These are phyloP conservation scores for Dendrocincla fuliginosa DNA, from an alignment of 2,797 vertebrate genomes.

Conservation along the genomic window DNA sequence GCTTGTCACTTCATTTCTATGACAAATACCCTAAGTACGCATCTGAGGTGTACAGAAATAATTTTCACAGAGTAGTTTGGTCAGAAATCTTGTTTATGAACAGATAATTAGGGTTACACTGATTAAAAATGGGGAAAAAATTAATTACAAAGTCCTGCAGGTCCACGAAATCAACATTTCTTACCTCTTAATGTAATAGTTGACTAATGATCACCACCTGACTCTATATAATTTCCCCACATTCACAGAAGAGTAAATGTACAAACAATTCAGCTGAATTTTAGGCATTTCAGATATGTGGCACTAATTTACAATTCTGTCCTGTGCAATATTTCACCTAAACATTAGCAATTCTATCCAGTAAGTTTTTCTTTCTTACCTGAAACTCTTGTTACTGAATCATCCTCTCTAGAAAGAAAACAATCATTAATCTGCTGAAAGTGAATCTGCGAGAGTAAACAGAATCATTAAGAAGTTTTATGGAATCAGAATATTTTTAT, in stretches of 20 bases:
- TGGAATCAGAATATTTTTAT: background rate
- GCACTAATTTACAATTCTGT: slow-evolving; percentile 3
- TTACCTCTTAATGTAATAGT: background rate
- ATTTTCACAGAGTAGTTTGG: background rate
- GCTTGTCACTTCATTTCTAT: background rate
- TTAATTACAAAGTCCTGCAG: background rate
- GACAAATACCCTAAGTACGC: background rate
- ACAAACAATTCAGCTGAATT: background rate
- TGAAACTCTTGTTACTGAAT: background rate
- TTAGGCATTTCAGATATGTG: background rate
- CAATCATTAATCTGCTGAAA: slow-evolving; percentile 40
- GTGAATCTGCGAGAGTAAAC: slow-evolving; percentile 4
- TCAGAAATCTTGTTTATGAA: background rate
- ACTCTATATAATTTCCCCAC: background rate
- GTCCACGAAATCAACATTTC: background rate
- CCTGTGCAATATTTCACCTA: slow-evolving; percentile 37
- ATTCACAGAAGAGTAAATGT: background rate
- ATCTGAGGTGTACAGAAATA: background rate
- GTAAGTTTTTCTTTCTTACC: background rate
- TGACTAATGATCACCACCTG: slow-evolving; percentile 20
- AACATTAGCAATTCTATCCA: background rate
- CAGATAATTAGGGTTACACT: slow-evolving; percentile 18
- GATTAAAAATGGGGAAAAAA: slow-evolving; percentile 23
- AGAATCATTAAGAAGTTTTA: slow-evolving; percentile 14
- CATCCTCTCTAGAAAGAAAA: slow-evolving; percentile 10